Evolutionary conservation across 2,797 vertebrate species (phyloP).

Genomic region (Todus mexicanus): DNA sequence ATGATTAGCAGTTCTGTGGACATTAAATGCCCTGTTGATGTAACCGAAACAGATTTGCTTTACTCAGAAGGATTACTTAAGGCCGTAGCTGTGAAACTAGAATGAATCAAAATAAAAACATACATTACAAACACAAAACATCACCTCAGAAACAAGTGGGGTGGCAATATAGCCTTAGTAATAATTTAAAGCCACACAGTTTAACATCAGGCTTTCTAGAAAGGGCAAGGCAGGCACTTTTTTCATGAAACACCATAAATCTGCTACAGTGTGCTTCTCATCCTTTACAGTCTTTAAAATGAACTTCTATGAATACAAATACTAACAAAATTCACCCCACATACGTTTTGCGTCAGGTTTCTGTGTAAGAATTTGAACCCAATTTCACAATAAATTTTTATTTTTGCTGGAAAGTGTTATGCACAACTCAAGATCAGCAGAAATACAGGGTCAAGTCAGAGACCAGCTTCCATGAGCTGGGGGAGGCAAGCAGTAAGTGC

Average conservation of each 20-base stretch:
- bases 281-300: not conserved
- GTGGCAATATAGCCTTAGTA: not conserved
- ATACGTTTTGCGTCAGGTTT: not conserved
- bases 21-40: slow-evolving; percentile 9
- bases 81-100: not conserved
- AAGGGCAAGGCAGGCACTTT: not conserved
- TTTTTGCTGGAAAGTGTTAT: not conserved
- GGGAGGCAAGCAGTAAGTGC: not conserved
- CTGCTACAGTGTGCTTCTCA: not conserved
- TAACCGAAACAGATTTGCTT: slow-evolving; percentile 28
- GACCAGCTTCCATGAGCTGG: not conserved
- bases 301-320: not conserved
- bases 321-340: not conserved
- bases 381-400: not conserved
- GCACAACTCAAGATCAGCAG: not conserved
- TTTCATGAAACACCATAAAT: slow-evolving; percentile 7
- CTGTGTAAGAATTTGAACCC: not conserved
- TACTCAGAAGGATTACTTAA: slow-evolving; percentile 30
- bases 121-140: slow-evolving; percentile 12
- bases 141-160: not conserved
- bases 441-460: not conserved
- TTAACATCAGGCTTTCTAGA: slow-evolving; percentile 10
- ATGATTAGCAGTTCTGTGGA: slow-evolving; percentile 32
- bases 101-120: slow-evolving; percentile 37
- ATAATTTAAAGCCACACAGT: not conserved